Evolutionary conservation across 2,797 vertebrate genomes (phyloP).

Genomic region (Natrix natrix): DNA sequence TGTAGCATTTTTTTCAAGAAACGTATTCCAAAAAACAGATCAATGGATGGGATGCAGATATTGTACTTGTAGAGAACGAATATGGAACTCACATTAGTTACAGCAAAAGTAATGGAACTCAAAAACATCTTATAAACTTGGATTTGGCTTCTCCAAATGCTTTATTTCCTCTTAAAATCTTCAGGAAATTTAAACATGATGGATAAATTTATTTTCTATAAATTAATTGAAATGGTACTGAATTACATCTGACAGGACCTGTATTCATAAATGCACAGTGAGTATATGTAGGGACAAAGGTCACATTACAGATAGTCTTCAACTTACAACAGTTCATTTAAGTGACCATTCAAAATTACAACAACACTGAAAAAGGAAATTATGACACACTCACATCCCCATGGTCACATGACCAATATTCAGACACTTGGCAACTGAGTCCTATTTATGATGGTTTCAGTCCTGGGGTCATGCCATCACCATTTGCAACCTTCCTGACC

Average conservation of each 20-base stretch:
- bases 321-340: too few relatives aligned
- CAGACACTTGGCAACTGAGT: too few relatives aligned
- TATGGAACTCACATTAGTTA: background rate
- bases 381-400: too few relatives aligned
- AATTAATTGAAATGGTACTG: background rate
- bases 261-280: background rate
- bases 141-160: background rate
- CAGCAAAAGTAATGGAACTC: background rate
- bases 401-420: too few relatives aligned
- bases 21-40: background rate
- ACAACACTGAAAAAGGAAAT: too few relatives aligned
- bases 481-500: too few relatives aligned
- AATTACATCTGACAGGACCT: background rate
- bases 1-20: background rate
- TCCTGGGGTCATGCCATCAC: too few relatives aligned
- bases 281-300: background rate
- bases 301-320: background rate
- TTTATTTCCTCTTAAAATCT: background rate
- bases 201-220: background rate
- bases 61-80: background rate
- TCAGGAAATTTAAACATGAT: background rate
- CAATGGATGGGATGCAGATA: background rate
- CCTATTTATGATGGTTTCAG: too few relatives aligned
- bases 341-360: too few relatives aligned
- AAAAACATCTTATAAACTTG: background rate